Evolutionary conservation across 2,888 invertebrate species (phyloP), one percentile per base, ranked within the genome.

Genomic region (Priocnemis perturbator): DNA sequence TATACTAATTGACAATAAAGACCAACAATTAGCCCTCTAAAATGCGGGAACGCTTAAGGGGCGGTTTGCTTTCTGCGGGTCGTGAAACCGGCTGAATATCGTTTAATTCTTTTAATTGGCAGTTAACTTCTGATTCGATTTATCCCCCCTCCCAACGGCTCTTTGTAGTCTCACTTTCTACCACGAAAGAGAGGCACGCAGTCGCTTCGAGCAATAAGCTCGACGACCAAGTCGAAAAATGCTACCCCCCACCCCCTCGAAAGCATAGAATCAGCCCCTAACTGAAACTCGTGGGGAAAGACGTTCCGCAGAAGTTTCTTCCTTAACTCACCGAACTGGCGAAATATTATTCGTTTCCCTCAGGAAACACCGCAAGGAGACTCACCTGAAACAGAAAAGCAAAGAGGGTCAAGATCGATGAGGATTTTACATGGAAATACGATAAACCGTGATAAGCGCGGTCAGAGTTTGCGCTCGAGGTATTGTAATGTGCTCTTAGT

Each of bases 371-470:
- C 64, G 52, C 62, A 60, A 62, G 55, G 62, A 69, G 78, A 85
- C 85, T 86, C 75, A 86, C 86, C 86, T 86, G 79, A 67, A 86
- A 85, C 79, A 82, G 50, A 68, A 74, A 78, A 67, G 68, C n/a
- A 11, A 56, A 47, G 37, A 50, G 15, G 47, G 30, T 79, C 52
- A 64, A 64, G 3, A 68, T 66, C 50, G 52, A 67, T 55, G 37
- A 37, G 37, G 37, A 37, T 11, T 37, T 37, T 37, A 37, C 37
- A 37, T 37, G 37, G 20, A 37, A 11, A 21, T 7, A 53, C 5
- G 17, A 37, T 37, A 37, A 37, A 37, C 11, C 37, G 11, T 37
- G 37, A 37, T 37, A 37, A 17, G 50, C 17, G 50, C 50, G 50
- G 50, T 37, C 37, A 37, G 37, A 37, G 37, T 37, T 37, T 37